Evolutionary conservation across 1,140 invertebrate species (phyloP), one percentile per base, ranked within the genome.

Genomic region (Mizuhopecten yessoensis): DNA sequence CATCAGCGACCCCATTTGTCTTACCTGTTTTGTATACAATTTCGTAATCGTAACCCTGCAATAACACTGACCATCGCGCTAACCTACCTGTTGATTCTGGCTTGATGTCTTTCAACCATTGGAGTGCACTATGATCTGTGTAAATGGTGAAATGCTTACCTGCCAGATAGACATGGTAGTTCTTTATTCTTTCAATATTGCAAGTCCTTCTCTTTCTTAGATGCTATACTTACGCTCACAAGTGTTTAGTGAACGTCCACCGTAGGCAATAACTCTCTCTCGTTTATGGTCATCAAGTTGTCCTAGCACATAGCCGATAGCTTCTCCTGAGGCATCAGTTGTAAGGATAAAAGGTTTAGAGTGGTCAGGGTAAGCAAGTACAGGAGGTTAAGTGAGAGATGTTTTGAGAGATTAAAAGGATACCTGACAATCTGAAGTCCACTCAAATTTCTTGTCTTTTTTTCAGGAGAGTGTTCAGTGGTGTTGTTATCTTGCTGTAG

Each of bases 61-160:
- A 33, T 9, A n/a, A n/a, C n/a, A n/a, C n/a, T n/a, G n/a, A n/a
- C n/a, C n/a, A n/a, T n/a, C n/a, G n/a, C n/a, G n/a, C 49, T 23
- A 90, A 75, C 0, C 89, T 33, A 17, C 89, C 88, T 88, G 88
- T 36, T 23, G 36, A 39, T 13, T 34, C 34, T 86, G 89, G 88
- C 33, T 93, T 93, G n/a, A 89, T 86, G 23, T 34, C 33, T 34
- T 90, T 92, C n/a, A n/a, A n/a, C n/a, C n/a, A n/a, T n/a, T n/a
- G n/a, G n/a, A n/a, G n/a, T n/a, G n/a, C n/a, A n/a, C 33, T 88
- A 34, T 92, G 92, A 87, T 92, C 92, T 5, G 91, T 92, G 29
- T 86, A 89, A 13, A 92, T 34, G 34, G 34, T 91, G 42, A 92
- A 92, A 23, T 45, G 33, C 15, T 87, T 88, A 86, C 88, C 34